Percentiles rank a stretch among this genome's conserved stretches.
Evolutionary conservation across 1,140 invertebrate species (phyloP).

Genomic region (Neoseiulus cucumeris): DNA sequence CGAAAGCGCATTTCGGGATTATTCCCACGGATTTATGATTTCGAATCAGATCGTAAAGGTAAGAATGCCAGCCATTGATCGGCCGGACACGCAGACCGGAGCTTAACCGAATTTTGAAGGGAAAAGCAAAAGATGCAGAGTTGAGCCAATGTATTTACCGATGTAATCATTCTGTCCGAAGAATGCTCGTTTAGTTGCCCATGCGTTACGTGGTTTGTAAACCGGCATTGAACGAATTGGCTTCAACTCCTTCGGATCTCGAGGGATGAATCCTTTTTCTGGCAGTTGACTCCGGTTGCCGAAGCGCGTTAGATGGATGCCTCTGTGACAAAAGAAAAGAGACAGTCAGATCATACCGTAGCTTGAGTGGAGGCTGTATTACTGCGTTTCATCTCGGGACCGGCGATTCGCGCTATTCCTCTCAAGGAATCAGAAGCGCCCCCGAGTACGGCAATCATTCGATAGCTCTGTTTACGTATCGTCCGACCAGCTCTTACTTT

Average conservation of each 20-base stretch:
- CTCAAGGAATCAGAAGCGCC: no score
- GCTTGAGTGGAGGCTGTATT: no score
- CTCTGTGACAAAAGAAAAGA: no score
- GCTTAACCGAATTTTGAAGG: background rate
- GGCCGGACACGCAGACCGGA: background rate
- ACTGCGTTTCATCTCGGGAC: no score
- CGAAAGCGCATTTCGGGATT: background rate
- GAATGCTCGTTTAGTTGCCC: slow-evolving; percentile 50
- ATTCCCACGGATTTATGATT: background rate
- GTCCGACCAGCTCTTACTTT: no score
- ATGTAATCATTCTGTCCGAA: slow-evolving; percentile 95
- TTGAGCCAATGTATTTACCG: slow-evolving; percentile 26
- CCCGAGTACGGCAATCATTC: no score
- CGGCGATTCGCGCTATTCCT: no score
- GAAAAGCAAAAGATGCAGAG: background rate
- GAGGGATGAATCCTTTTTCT: background rate
- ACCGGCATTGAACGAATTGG: background rate
- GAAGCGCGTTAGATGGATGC: no score
- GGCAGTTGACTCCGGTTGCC: background rate
- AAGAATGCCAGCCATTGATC: background rate
- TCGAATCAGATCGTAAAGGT: background rate
- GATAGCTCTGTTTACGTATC: no score
- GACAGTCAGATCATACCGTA: no score
- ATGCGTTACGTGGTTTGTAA: slow-evolving; percentile 25
- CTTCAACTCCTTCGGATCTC: background rate